phyloP scores from a whole-genome alignment of 2,113 vertebrate species.

The Madoqua kirkii region DNA sequence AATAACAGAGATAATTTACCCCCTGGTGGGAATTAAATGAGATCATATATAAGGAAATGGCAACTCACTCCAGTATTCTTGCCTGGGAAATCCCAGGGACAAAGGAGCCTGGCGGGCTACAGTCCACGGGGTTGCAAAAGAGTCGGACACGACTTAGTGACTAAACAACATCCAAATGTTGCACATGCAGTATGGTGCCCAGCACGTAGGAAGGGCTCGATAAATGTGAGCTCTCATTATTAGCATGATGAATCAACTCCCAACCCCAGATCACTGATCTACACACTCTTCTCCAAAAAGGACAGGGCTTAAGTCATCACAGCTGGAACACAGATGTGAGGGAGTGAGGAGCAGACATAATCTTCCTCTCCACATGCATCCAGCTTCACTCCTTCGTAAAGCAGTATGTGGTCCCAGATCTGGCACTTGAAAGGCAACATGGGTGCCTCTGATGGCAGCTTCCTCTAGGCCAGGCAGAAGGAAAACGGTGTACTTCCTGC shows the following conservation, averaged over 20 bases:
- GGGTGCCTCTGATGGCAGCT: not conserved
- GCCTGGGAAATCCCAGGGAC: not conserved
- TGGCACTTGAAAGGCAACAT: not conserved
- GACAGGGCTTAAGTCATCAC: not conserved
- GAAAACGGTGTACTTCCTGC: not conserved
- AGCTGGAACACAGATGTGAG: not conserved
- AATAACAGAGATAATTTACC: not conserved
- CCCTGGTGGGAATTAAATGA: not conserved
- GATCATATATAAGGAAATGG: not conserved
- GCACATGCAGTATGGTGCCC: rapidly evolving
- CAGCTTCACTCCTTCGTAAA: not conserved
- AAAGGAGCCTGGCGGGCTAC: not conserved
- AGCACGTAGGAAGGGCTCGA: not conserved
- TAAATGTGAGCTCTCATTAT: not conserved
- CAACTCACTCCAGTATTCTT: not conserved
- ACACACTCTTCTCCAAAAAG: not conserved
- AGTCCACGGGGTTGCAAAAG: not conserved
- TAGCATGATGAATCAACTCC: not conserved
- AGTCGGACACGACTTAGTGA: not conserved
- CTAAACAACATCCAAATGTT: not conserved
- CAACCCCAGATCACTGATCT: not conserved
- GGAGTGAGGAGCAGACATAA: not conserved
- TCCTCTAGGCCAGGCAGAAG: not conserved
- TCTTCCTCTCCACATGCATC: not conserved
- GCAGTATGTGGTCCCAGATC: not conserved